Conservation (phyloP, 37 sponge, comb jelly and placozoan genomes). For the Bolinopsis microptera region DNA sequence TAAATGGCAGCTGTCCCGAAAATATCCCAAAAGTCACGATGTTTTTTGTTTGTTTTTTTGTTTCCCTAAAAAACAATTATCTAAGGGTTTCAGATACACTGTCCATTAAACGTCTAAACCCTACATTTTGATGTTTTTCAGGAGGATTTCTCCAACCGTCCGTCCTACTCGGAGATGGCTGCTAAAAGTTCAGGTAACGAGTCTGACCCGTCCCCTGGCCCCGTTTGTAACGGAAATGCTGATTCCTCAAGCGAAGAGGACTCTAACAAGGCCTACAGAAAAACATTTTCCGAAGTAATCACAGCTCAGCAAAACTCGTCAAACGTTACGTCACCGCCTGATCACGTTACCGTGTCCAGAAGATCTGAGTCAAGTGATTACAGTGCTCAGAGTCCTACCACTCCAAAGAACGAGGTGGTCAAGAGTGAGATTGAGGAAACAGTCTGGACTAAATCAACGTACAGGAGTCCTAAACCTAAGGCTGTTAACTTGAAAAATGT, state of each 20-base stretch:
- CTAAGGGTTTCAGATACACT: no score
- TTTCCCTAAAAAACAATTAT: no score
- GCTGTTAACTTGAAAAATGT: not conserved
- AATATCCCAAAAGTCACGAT: no score
- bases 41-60: no score
- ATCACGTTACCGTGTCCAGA: not conserved
- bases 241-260: slow-evolving; percentile 13
- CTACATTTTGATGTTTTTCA: not conserved
- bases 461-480: not conserved
- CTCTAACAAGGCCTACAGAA: not conserved
- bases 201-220: not conserved
- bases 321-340: not conserved
- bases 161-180: slow-evolving; percentile 6
- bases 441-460: not conserved
- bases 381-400: not conserved
- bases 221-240: not conserved
- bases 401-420: not conserved
- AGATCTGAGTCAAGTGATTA: not conserved
- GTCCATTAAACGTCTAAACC: no score
- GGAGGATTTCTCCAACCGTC: not conserved
- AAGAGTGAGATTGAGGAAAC: not conserved
- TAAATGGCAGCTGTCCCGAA: no score
- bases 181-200: not conserved
- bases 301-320: not conserved
- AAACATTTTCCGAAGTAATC: not conserved